These are phyloP conservation scores for Escarpia spicata DNA, from an alignment of 2,888 invertebrate genomes.

Conservation along the genomic window DNA sequence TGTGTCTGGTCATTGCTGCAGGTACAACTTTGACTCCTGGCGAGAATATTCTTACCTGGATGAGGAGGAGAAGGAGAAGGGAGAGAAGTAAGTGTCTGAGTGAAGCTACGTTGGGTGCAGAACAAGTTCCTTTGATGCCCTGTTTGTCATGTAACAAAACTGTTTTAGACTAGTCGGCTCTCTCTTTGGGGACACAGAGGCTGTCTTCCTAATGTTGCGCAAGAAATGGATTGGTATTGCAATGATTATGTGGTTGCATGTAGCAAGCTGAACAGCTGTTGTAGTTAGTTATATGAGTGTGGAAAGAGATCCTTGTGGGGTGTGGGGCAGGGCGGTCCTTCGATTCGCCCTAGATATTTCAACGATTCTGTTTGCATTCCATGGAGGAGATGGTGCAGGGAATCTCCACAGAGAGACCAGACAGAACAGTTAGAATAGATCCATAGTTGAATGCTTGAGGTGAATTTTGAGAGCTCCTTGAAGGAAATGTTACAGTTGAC, in stretches of 20 bases:
- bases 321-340: no score
- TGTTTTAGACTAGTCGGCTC: background rate
- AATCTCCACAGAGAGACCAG: no score
- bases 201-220: background rate
- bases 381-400: no score
- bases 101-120: background rate
- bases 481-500: no score
- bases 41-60: slow-evolving; percentile 98
- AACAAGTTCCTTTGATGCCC: background rate
- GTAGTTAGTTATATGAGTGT: no score
- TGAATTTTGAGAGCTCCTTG: no score
- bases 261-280: background rate
- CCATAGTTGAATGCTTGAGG: no score
- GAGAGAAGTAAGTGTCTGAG: slow-evolving; percentile 75
- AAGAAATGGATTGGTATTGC: background rate
- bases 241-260: background rate
- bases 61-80: slow-evolving; percentile 98
- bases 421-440: no score
- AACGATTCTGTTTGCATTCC: no score
- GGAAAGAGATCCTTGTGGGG: no score
- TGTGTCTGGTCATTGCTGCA: slow-evolving; percentile 41
- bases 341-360: no score
- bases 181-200: background rate
- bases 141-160: background rate
- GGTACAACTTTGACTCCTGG: slow-evolving; percentile 94